A percentile compares a stretch with the other conserved stretches of the same genome.
phyloP scores from a whole-genome alignment of 2,888 invertebrate species.

The Formica aserva region DNA sequence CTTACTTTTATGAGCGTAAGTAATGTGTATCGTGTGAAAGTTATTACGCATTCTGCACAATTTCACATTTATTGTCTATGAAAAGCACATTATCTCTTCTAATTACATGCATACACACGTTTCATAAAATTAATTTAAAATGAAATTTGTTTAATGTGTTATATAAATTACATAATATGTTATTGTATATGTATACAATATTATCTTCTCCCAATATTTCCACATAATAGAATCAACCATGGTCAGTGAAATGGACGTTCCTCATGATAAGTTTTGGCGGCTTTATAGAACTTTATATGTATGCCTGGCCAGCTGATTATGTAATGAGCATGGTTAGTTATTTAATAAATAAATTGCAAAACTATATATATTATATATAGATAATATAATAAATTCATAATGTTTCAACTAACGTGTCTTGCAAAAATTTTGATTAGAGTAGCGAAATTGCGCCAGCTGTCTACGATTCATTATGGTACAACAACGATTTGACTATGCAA shows the following conservation, averaged over 20 bases:
- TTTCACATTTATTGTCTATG: background rate
- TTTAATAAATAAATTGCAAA: background rate
- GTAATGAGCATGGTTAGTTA: slow-evolving; percentile 30
- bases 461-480: slow-evolving; percentile 62
- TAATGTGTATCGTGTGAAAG: background rate
- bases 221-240: slow-evolving; percentile 3
- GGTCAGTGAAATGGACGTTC: slow-evolving; percentile 10
- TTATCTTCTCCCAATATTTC: background rate
- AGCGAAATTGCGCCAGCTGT: background rate
- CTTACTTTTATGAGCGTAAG: slow-evolving; percentile 71
- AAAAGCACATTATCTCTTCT: background rate
- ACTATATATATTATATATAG: background rate
- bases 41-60: background rate
- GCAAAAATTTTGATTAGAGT: slow-evolving; percentile 50
- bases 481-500: background rate
- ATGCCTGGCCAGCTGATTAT: slow-evolving; percentile 45
- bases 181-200: background rate
- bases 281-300: slow-evolving; percentile 45
- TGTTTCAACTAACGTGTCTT: background rate
- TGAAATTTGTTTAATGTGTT: background rate
- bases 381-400: background rate
- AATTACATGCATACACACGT: no score
- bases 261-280: slow-evolving; percentile 20
- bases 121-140: background rate
- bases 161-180: background rate